phyloP scores from a whole-genome alignment of 2,888 invertebrate genomes.

The Drosophila robusta region DNA sequence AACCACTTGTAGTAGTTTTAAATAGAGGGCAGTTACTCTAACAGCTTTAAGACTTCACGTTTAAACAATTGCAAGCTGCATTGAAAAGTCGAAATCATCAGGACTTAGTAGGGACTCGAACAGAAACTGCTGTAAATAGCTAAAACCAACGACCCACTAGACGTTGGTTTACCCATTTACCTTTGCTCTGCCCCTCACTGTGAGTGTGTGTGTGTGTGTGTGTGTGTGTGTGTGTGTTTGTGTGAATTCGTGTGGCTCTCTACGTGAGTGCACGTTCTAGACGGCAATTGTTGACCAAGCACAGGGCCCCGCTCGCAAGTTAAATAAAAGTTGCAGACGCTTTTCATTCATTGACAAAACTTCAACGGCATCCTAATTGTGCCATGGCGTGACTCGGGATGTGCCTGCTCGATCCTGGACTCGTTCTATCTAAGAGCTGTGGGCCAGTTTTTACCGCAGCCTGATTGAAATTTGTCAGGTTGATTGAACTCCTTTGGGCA shows the following conservation, averaged over 20 bases:
- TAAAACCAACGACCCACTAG: conserved; percentile 32
- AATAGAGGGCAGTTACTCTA: background rate
- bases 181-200: conserved; percentile 9
- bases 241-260: conserved; percentile 12
- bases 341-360: conserved; percentile 76
- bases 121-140: conserved; percentile 34
- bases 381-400: conserved; percentile 63
- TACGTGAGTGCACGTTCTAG: conserved; percentile 66
- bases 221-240: conserved; percentile 12
- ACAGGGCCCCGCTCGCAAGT: conserved; percentile 55
- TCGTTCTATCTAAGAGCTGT: conserved; percentile 10
- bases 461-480: conserved; percentile 78
- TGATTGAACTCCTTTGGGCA: conserved; percentile 69
- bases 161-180: conserved; percentile 44
- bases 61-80: conserved; percentile 16
- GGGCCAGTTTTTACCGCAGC: conserved; percentile 60
- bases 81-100: conserved; percentile 15
- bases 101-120: conserved; percentile 17
- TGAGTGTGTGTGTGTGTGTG: conserved; percentile 11
- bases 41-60: conserved; percentile 5
- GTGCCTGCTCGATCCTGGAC: conserved; percentile 12
- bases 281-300: conserved; percentile 72
- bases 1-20: background rate
- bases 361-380: conserved; percentile 75
- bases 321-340: conserved; percentile 78